Percentiles rank a stretch among this genome's conserved stretches.
Conservation (phyloP, 2,797 vertebrate species). For the Mustela erminea region DNA sequence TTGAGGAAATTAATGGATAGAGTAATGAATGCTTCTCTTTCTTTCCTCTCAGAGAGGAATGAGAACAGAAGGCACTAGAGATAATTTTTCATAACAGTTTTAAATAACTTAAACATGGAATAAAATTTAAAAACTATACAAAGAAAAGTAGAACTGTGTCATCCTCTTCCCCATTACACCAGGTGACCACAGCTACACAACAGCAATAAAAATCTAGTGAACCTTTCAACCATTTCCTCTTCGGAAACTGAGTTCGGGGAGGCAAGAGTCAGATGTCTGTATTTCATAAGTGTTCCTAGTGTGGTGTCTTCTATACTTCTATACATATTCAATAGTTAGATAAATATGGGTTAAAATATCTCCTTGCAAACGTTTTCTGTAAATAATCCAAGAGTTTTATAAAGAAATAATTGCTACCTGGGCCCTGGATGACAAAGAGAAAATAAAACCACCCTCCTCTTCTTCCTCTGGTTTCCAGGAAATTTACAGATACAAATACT, state of each 20-base stretch:
- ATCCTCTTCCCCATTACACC: neutral
- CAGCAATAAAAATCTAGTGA: neutral
- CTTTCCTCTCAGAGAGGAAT: slow-evolving; percentile 17
- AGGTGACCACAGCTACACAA: neutral
- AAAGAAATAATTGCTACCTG: neutral
- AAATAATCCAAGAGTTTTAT: neutral
- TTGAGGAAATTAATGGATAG: neutral
- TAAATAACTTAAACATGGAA: slow-evolving; percentile 29
- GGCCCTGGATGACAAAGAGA: neutral
- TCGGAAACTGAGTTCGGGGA: neutral
- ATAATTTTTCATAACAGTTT: neutral
- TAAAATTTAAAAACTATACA: neutral
- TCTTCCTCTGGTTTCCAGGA: neutral
- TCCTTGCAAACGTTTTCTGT: slow-evolving; percentile 7
- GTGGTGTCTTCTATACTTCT: neutral
- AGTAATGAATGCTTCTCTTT: neutral
- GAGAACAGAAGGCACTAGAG: slow-evolving; percentile 23
- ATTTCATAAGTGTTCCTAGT: slow-evolving; percentile 11
- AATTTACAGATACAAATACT: neutral
- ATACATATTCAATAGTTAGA: neutral
- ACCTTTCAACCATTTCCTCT: neutral
- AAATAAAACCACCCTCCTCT: neutral
- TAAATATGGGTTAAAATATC: neutral
- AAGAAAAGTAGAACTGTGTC: neutral
- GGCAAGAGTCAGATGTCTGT: neutral